Percentiles rank a stretch among this genome's conserved stretches.
Evolutionary conservation across 2,797 vertebrate genomes (phyloP).

Genomic region (Ctenochaetus hawaiiensis): DNA sequence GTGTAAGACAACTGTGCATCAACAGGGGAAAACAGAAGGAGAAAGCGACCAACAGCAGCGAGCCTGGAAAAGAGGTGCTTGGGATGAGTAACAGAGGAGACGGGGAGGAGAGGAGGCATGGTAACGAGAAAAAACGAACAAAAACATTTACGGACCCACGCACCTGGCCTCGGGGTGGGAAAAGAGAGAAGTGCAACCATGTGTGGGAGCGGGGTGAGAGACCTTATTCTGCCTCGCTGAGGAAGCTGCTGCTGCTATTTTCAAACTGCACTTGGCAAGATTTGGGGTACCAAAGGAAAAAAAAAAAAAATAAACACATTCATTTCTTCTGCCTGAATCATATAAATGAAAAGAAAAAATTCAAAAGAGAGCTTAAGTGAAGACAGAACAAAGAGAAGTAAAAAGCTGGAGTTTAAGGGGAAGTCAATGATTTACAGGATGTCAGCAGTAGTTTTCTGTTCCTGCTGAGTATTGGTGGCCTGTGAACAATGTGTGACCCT

Average conservation of each 20-base stretch:
- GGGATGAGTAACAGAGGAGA: constrained; percentile 62
- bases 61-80: constrained; percentile 52
- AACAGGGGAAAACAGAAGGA: constrained; percentile 41
- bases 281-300: not conserved
- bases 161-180: constrained; percentile 67
- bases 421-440: constrained; percentile 63
- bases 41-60: constrained; percentile 43
- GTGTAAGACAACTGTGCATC: constrained; percentile 33
- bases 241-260: constrained; percentile 21
- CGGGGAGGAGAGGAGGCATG: constrained; percentile 31
- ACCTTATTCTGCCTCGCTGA: constrained; percentile 3
- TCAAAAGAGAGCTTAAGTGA: constrained; percentile 8
- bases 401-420: constrained; percentile 22
- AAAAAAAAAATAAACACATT: not conserved
- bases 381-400: constrained; percentile 13
- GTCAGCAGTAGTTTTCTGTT: constrained; percentile 49
- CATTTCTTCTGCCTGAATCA: constrained; percentile 34
- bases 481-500: constrained; percentile 63
- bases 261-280: constrained; percentile 4
- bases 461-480: constrained; percentile 50
- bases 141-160: constrained; percentile 74
- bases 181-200: constrained; percentile 59
- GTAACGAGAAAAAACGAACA: constrained; percentile 45
- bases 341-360: constrained; percentile 11
- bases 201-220: constrained; percentile 45